A percentile compares a stretch with the other conserved stretches of the same genome.
Evolutionary conservation across 2,888 invertebrate genomes (phyloP).

Genomic region (Drosophila pseudotakahashii): DNA sequence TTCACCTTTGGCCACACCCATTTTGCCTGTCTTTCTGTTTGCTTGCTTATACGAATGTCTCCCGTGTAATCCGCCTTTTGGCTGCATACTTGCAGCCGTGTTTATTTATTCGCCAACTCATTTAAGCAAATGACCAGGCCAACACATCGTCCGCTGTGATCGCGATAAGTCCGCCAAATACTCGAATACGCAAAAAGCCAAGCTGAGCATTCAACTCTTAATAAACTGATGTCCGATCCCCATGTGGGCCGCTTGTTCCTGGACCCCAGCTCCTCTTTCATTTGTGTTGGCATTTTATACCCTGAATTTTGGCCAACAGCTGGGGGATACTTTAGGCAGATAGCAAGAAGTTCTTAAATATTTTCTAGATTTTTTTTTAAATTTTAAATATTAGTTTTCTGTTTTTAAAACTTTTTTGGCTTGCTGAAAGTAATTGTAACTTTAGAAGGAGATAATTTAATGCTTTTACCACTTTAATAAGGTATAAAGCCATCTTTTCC

Average conservation of each 20-base stretch:
- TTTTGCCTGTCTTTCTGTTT: constrained; percentile 17
- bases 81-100: constrained; percentile 37
- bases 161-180: constrained; percentile 58
- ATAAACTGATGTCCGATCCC: constrained; percentile 58
- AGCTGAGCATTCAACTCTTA: constrained; percentile 61
- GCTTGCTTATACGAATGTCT: constrained; percentile 20
- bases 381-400: too few species aligned
- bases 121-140: constrained; percentile 76
- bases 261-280: constrained; percentile 20
- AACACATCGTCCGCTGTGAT: constrained; percentile 58
- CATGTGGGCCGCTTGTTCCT: constrained; percentile 37
- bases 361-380: too few species aligned
- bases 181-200: constrained; percentile 6
- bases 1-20: constrained; percentile 61
- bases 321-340: background rate
- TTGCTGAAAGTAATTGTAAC: too few species aligned
- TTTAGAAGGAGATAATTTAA: too few species aligned
- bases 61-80: constrained; percentile 59
- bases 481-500: too few species aligned
- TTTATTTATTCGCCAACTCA: constrained; percentile 71
- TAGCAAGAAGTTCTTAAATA: background rate
- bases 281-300: constrained; percentile 11
- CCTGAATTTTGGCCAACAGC: background rate
- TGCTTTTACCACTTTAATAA: too few species aligned
- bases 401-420: too few species aligned